Evolutionary conservation across 2,797 vertebrate genomes (phyloP).

Genomic region (Euthynnus affinis): DNA sequence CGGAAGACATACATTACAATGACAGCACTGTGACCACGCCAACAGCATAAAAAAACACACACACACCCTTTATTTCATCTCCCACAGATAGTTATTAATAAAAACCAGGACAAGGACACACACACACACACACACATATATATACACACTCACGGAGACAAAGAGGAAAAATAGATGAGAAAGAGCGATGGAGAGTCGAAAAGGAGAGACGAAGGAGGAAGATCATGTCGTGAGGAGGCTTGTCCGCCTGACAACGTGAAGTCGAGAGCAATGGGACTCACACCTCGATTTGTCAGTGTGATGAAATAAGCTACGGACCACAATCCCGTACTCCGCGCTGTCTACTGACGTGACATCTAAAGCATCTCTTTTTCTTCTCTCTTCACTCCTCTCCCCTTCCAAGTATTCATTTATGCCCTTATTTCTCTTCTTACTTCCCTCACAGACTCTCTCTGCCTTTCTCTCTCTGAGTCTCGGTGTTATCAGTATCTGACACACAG

Average conservation of each 20-base stretch:
- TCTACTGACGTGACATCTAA: slow-evolving; percentile 62
- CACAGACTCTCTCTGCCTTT: slow-evolving; percentile 52
- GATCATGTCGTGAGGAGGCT: slow-evolving; percentile 50
- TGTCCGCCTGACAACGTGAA: slow-evolving; percentile 56
- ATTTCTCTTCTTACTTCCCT: slow-evolving; percentile 63
- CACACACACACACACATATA: neutral
- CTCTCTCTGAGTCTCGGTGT: slow-evolving; percentile 65
- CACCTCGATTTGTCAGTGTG: slow-evolving; percentile 70
- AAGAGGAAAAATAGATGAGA: slow-evolving; percentile 41
- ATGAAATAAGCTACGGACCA: slow-evolving; percentile 66
- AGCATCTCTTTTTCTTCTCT: slow-evolving; percentile 45
- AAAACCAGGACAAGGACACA: slow-evolving; percentile 60
- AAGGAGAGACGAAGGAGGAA: slow-evolving; percentile 38
- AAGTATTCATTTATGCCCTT: slow-evolving; percentile 67
- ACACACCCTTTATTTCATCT: slow-evolving; percentile 70
- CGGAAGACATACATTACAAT: slow-evolving; percentile 72
- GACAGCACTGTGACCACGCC: slow-evolving; percentile 66
- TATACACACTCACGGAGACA: slow-evolving; percentile 3
- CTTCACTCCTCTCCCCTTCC: slow-evolving; percentile 37
- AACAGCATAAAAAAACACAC: slow-evolving; percentile 58
- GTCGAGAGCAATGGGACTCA: slow-evolving; percentile 62
- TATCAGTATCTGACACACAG: slow-evolving; percentile 88
- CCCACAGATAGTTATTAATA: slow-evolving; percentile 74
- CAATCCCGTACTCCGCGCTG: slow-evolving; percentile 62
- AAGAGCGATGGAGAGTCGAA: slow-evolving; percentile 53